phyloP scores from a whole-genome alignment of 1,140 invertebrate species.

The Drosophila lini region DNA sequence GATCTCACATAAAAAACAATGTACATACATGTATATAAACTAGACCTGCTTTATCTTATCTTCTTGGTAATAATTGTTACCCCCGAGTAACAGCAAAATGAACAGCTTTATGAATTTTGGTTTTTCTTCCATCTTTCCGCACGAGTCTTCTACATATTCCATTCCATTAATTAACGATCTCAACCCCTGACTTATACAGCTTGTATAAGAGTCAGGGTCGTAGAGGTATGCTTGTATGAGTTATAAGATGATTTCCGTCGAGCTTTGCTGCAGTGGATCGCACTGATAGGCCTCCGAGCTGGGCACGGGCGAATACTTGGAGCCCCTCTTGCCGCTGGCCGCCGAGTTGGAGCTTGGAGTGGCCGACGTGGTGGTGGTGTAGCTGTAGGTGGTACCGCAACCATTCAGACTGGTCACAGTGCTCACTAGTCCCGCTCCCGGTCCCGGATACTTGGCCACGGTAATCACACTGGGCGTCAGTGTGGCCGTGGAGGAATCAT shows the following conservation, averaged over 20 bases:
- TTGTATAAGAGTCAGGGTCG: conserved; percentile 15
- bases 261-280: conserved; percentile 77
- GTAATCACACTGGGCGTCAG: conserved; percentile 72
- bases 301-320: conserved; percentile 53
- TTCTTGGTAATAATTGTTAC: conserved; percentile 40
- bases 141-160: conserved; percentile 38
- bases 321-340: conserved; percentile 36
- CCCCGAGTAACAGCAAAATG: conserved; percentile 78
- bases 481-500: conserved; percentile 78
- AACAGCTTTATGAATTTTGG: conserved; percentile 55
- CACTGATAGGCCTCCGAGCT: conserved; percentile 49
- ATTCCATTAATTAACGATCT: conserved; percentile 24
- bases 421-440: conserved; percentile 42
- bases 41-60: conserved; percentile 26
- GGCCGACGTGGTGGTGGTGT: conserved; percentile 41
- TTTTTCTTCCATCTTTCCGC: conserved; percentile 16
- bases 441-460: conserved; percentile 64
- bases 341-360: background rate
- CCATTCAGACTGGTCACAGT: conserved; percentile 66
- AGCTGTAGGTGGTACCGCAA: conserved; percentile 39
- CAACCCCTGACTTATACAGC: conserved; percentile 27
- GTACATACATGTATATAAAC: conserved; percentile 40
- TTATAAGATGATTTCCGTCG: conserved; percentile 82
- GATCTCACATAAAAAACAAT: conserved; percentile 51
- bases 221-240: conserved; percentile 46